These are phyloP conservation scores for Chaitophorus viminalis DNA, from an alignment of 2,888 invertebrate genomes.

Conservation along the genomic window DNA sequence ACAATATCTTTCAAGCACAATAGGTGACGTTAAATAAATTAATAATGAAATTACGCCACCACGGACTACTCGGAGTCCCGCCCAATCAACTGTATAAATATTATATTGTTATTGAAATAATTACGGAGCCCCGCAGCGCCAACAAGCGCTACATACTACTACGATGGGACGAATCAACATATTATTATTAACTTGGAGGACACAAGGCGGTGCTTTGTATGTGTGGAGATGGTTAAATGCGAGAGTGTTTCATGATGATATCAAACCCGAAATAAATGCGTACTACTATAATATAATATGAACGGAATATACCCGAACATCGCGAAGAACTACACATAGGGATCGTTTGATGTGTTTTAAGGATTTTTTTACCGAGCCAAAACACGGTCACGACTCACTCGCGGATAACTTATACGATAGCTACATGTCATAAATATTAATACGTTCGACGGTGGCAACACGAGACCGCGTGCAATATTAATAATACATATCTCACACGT, in stretches of 20 bases:
- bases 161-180: background rate
- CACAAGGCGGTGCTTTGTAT: background rate
- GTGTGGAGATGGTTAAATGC: background rate
- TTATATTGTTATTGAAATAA: too few relatives aligned
- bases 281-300: background rate
- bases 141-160: too few relatives aligned
- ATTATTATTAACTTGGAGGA: background rate
- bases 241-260: background rate
- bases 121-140: too few relatives aligned
- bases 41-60: too few relatives aligned
- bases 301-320: background rate
- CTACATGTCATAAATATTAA: too few relatives aligned
- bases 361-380: background rate
- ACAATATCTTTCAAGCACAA: too few relatives aligned
- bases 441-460: background rate
- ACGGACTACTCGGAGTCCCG: too few relatives aligned
- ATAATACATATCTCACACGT: background rate
- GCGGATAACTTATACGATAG: too few relatives aligned
- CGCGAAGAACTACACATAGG: background rate
- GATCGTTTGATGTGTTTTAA: background rate
- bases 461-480: too few relatives aligned
- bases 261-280: background rate
- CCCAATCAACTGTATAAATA: too few relatives aligned
- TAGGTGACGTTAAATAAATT: too few relatives aligned
- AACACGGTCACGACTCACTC: too few relatives aligned